Conservation (phyloP, 1,140 invertebrate species). For the Glomeris maerens region DNA sequence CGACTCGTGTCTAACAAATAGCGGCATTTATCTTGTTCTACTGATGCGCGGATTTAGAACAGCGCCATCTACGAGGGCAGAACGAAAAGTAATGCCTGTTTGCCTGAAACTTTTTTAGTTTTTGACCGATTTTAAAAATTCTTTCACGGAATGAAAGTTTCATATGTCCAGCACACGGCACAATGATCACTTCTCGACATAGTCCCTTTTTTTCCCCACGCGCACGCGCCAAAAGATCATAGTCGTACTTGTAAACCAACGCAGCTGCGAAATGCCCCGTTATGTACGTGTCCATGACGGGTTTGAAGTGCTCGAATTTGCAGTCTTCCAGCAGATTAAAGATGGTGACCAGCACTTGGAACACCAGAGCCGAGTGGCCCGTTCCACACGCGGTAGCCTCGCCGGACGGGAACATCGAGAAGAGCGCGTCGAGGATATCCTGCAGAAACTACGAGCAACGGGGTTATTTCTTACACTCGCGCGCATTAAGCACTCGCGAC, state of each 20-base stretch:
- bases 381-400: conserved; percentile 82
- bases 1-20: background rate
- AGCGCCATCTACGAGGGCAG: background rate
- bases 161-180: too few relatives aligned
- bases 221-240: too few relatives aligned
- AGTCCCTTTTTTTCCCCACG: too few relatives aligned
- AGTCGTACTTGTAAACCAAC: conserved; percentile 77
- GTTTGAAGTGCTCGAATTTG: conserved; percentile 89
- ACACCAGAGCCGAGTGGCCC: conserved; percentile 52
- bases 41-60: background rate
- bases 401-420: conserved; percentile 86
- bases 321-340: conserved; percentile 79
- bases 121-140: too few relatives aligned
- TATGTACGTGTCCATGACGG: conserved; percentile 90
- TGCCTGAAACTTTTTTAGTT: too few relatives aligned
- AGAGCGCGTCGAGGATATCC: conserved; percentile 86
- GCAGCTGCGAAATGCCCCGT: conserved; percentile 88
- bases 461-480: background rate
- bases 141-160: too few relatives aligned
- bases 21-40: background rate
- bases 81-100: too few relatives aligned
- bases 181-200: too few relatives aligned
- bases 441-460: conserved; percentile 54
- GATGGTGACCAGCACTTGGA: conserved; percentile 66
- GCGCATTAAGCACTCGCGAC: background rate